Conservation (phyloP, 2,797 vertebrate species). For the Lutjanus argentimaculatus region DNA sequence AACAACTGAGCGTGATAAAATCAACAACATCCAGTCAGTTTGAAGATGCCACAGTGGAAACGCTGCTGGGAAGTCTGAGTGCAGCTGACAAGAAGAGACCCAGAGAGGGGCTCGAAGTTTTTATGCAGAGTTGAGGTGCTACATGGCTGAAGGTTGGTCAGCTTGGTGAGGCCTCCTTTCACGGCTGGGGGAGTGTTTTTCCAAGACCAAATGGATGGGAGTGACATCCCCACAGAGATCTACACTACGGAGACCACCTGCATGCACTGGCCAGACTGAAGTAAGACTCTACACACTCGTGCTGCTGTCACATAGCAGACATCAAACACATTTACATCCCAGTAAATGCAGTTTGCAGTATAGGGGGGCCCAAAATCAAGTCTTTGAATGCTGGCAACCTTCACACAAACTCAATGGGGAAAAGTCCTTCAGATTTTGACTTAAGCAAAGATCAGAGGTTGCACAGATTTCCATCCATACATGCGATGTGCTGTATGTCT, state of each 20-base stretch:
- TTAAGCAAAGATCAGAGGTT: not conserved
- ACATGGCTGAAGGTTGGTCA: constrained; percentile 56
- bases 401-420: not conserved
- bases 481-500: constrained; percentile 4
- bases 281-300: constrained; percentile 41
- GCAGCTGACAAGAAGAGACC: not conserved
- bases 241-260: constrained; percentile 80
- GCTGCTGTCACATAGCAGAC: constrained; percentile 69
- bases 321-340: constrained; percentile 43
- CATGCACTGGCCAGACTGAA: constrained; percentile 49
- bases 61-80: not conserved
- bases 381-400: not conserved
- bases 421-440: not conserved
- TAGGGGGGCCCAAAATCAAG: not conserved
- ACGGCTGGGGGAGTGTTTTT: constrained; percentile 67
- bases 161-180: constrained; percentile 55
- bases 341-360: constrained; percentile 15
- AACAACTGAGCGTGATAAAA: not conserved
- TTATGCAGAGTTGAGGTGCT: constrained; percentile 40
- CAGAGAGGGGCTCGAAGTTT: not conserved
- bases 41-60: constrained; percentile 6
- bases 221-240: constrained; percentile 68
- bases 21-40: not conserved
- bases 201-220: constrained; percentile 82
- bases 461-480: not conserved